Percentiles rank a stretch among this genome's conserved stretches.
These are phyloP conservation scores for Pseudochirops cupreus DNA, from an alignment of 2,797 vertebrate species.

Conservation along the genomic window DNA sequence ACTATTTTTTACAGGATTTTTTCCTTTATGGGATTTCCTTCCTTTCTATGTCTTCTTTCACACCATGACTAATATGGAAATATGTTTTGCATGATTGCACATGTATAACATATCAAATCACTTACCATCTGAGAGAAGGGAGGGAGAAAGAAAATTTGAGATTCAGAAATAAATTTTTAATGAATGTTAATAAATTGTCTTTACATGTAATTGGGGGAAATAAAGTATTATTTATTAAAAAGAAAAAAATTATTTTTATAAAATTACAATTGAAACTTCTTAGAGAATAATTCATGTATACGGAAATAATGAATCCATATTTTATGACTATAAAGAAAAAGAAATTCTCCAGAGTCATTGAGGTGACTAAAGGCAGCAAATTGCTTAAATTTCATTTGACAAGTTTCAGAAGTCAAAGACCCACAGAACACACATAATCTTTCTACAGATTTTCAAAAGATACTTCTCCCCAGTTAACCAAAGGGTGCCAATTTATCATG, in stretches of 20 bases:
- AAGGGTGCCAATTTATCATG: background rate
- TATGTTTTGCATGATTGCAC: background rate
- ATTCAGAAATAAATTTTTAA: background rate
- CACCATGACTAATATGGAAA: background rate
- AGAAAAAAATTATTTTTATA: background rate
- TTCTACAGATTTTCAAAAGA: constrained; percentile 21
- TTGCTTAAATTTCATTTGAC: constrained; percentile 43
- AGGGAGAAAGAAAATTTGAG: background rate
- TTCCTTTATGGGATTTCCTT: background rate
- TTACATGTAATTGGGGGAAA: background rate
- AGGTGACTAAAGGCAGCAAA: constrained; percentile 1
- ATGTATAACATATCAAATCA: background rate
- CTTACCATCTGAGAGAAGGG: background rate
- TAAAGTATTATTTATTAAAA: background rate
- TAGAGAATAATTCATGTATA: background rate
- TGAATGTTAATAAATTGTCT: background rate
- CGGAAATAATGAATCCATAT: background rate
- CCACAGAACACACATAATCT: constrained; percentile 16
- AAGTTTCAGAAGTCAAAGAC: constrained; percentile 28
- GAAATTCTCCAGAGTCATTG: constrained; percentile 6
- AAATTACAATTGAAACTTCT: background rate
- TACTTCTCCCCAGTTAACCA: background rate
- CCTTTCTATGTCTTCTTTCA: background rate
- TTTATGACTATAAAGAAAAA: background rate
- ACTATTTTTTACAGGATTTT: background rate